Evolutionary conservation across 1,140 invertebrate species (phyloP), one percentile per base, ranked within the genome.

Genomic region (Lepidurus arcticus): DNA sequence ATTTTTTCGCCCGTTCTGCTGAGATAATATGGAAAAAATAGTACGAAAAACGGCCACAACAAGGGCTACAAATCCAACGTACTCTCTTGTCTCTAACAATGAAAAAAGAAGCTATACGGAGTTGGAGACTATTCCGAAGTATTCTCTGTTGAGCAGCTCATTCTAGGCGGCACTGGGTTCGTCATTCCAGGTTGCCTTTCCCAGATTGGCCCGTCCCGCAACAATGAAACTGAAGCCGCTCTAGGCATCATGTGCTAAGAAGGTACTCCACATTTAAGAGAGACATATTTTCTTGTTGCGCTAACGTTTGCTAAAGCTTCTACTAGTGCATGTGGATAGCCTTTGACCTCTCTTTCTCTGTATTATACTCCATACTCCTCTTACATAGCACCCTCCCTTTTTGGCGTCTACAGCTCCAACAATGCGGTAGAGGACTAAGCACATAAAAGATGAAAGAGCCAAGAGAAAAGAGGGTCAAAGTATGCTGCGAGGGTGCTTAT

Each of bases 401-500:
- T 34, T 34, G 4, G 3, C 4, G 4, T 3, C 34, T 34, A 34
- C 34, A 2, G 34, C n/a, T 21, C 53, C 21, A 65, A 65, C 53
- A 65, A 65, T 65, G 53, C 53, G 53, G 53, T 65, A 65, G 53
- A 65, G 53, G 16, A 65, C 21, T n/a, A 21, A 21, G 16, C 13
- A 16, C 53, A 65, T 65, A 65, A 65, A 65, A 65, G 53, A 65
- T 65, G 53, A 21, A 16, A 16, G 34, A 26, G 26, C 26, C 47
- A 65, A 65, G 47, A 65, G 53, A 65, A 65, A 65, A n/a, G 53
- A 65, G 53, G 53, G 53, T 21, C 16, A 0, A 65, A 65, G 53
- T 65, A 65, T 65, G 53, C 21, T 65, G 34, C 2, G 21, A 65
- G 53, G 53, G 53, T 65, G 53, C 53, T 65, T 65, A 65, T 65